A percentile compares a stretch with the other conserved stretches of the same genome.
These are phyloP conservation scores for Malacosoma neustria DNA, from an alignment of 2,888 invertebrate species.

Conservation along the genomic window DNA sequence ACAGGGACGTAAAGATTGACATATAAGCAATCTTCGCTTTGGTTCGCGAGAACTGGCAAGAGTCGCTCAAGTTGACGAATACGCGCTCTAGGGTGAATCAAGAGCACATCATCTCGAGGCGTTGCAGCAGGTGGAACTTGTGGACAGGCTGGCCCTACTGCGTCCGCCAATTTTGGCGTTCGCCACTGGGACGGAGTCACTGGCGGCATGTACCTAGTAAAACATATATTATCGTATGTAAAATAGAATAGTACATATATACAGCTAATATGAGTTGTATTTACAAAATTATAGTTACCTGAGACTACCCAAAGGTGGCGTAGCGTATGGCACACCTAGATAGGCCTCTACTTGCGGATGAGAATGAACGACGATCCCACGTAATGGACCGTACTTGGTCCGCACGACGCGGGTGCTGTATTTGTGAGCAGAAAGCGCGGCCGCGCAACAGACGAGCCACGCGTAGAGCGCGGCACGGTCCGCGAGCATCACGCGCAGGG, in stretches of 20 bases:
- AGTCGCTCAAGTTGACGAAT: conserved; percentile 90
- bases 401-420: conserved; percentile 88
- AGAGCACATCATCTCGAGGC: conserved; percentile 76
- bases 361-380: conserved; percentile 88
- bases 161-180: conserved; percentile 85
- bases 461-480: conserved; percentile 71
- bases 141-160: conserved; percentile 90
- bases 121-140: conserved; percentile 77
- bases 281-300: conserved; percentile 80
- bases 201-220: conserved; percentile 90
- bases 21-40: conserved; percentile 98
- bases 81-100: conserved; percentile 87
- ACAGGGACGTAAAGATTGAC: conserved; percentile 97
- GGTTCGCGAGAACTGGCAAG: conserved; percentile 88
- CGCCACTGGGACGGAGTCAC: conserved; percentile 94
- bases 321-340: conserved; percentile 95
- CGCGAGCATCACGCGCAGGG: conserved; percentile 64
- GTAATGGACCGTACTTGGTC: conserved; percentile 92
- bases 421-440: conserved; percentile 79
- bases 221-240: background rate
- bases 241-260: background rate
- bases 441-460: conserved; percentile 72
- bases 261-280: no score
- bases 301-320: conserved; percentile 91
- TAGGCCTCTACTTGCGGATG: conserved; percentile 92